Base-by-base conservation (phyloP, 2,797 vertebrate genomes). In the Macropodus opercularis region DNA sequence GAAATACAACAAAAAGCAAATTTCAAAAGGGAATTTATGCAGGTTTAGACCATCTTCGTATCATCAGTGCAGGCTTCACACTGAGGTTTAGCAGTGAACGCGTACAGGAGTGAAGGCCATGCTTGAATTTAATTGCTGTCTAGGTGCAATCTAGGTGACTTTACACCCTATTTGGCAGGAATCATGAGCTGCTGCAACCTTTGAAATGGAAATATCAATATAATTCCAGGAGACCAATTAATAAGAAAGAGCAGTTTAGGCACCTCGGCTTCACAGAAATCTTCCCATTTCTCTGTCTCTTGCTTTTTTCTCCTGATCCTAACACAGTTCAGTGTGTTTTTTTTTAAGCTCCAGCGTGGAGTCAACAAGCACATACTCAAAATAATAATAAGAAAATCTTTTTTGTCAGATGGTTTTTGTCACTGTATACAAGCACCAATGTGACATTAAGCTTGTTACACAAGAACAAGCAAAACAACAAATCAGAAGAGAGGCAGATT, bases 181-280 rank as follows among this genome's bases (percentile, higher is more conserved):
- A 42, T 63, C 32, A 14, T 15, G 15, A 11, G 41, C 34, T 24
- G 17, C 35, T 26, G 40, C 26, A 18, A 12, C 5, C 52, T 54
- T 77, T 77, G 59, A 82, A 77, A 64, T 71, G 68, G 34, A 79
- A 73, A 80, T 60, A 32, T 29, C 14, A 15, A 35, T 29, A 15
- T 19, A 40, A 57, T 63, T 26, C 18, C 34, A 46, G 15, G 17
- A 53, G 15, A 32, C 57, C 38, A 59, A 72, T 62, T 55, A 70
- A 48, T 41, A 36, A 64, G 17, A 31, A 9, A 58, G 46, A 65
- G 39, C 18, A 27, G 18, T 32, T 26, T 34, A 31, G 35, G 14
- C 32, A 41, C 19, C 36, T 35, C 27, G 2, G 5, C 31, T 17
- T 27, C 14, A 0, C 22, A 23, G 29, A 29, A 68, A 59, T 12